phyloP scores from a whole-genome alignment of 2,888 invertebrate genomes.

The Melipona bicolor region DNA sequence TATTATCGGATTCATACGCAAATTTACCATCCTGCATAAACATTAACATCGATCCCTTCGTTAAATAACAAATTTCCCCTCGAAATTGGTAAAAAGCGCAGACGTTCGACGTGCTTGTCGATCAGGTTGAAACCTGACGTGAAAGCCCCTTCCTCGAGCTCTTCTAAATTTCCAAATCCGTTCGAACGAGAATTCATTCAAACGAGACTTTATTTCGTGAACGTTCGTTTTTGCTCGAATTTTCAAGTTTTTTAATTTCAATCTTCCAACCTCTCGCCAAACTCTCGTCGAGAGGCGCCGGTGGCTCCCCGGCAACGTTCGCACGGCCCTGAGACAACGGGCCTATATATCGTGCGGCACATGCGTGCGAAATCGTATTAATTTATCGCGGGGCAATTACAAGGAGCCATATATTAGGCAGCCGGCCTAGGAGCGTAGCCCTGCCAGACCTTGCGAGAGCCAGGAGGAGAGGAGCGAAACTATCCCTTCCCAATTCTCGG shows the following conservation, averaged over 20 bases:
- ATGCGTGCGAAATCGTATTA: constrained; percentile 75
- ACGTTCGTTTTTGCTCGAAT: too few species aligned
- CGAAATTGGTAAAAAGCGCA: background rate
- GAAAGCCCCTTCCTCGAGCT: too few species aligned
- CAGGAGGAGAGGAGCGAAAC: constrained; percentile 47
- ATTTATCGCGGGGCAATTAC: constrained; percentile 82
- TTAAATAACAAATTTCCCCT: constrained; percentile 39
- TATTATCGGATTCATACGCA: constrained; percentile 65
- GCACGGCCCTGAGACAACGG: constrained; percentile 75
- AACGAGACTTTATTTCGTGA: too few species aligned
- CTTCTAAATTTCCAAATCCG: too few species aligned
- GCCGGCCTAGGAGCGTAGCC: constrained; percentile 59
- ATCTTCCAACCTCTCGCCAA: too few species aligned
- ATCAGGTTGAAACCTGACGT: background rate
- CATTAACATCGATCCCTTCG: constrained; percentile 44
- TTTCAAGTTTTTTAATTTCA: too few species aligned
- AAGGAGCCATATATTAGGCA: constrained; percentile 81
- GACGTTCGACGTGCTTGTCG: background rate
- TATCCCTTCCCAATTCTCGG: constrained; percentile 1
- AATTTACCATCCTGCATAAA: constrained; percentile 56
- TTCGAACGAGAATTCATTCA: too few species aligned
- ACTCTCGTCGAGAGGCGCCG: background rate
- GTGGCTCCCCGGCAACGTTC: constrained; percentile 27
- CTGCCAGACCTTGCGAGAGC: constrained; percentile 55
- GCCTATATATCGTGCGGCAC: constrained; percentile 73